Percentiles rank a stretch among this genome's conserved stretches.
phyloP scores from a whole-genome alignment of 2,888 invertebrate species.

The Limenitis camilla region DNA sequence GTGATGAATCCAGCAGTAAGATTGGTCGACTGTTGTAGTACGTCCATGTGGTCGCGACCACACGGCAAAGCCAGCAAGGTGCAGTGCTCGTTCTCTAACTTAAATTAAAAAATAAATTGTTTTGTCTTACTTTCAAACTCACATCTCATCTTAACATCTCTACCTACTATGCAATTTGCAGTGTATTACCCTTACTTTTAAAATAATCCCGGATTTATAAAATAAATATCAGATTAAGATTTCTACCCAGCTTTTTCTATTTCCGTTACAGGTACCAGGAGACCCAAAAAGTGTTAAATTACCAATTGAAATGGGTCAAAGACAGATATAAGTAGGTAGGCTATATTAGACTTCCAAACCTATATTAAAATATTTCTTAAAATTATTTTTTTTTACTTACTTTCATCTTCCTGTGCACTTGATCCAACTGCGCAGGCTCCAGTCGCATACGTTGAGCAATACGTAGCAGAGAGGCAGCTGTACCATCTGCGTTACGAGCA shows the following conservation, averaged over 20 bases:
- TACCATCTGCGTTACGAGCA: slow-evolving; percentile 88
- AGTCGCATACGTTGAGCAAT: slow-evolving; percentile 98
- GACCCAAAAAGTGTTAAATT: too few species aligned
- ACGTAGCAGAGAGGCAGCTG: slow-evolving; percentile 88
- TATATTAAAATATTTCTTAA: too few species aligned
- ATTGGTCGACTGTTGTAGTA: slow-evolving; percentile 92
- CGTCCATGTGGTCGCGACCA: slow-evolving; percentile 95
- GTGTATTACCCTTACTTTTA: too few species aligned
- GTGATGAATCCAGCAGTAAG: slow-evolving; percentile 94
- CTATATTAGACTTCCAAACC: too few species aligned
- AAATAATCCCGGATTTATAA: too few species aligned
- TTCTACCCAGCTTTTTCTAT: too few species aligned
- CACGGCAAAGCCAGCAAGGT: slow-evolving; percentile 96
- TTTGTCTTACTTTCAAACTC: background rate
- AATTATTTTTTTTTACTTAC: slow-evolving; percentile 63
- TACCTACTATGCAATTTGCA: too few species aligned
- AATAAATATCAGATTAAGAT: too few species aligned
- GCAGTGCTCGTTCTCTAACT: slow-evolving; percentile 97
- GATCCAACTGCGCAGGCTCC: slow-evolving; percentile 96
- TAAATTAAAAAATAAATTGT: slow-evolving; percentile 18
- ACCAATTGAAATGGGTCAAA: too few species aligned
- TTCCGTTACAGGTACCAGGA: too few species aligned
- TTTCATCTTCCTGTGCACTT: slow-evolving; percentile 97
- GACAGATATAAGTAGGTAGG: too few species aligned
- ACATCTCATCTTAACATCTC: too few species aligned